Conservation (phyloP, 2,797 vertebrate species). For the Melopsittacus undulatus region DNA sequence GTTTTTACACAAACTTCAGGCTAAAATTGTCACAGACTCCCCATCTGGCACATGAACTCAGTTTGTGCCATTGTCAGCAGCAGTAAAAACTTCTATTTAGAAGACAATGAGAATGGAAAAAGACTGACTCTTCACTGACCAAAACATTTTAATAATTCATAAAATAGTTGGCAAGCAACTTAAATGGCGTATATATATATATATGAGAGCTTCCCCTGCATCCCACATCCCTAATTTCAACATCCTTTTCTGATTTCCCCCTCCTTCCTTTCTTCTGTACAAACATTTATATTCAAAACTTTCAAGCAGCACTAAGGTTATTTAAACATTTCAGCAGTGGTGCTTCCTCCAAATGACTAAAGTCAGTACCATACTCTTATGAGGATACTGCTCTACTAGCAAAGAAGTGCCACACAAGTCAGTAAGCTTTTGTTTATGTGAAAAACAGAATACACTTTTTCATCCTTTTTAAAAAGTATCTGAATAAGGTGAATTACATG, state of each 20-base stretch:
- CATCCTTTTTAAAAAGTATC: background rate
- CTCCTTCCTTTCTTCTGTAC: background rate
- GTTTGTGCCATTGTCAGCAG: slow-evolving; percentile 1
- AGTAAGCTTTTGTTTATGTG: background rate
- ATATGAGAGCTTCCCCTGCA: background rate
- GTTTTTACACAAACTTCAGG: slow-evolving; percentile 30
- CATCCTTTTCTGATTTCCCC: background rate
- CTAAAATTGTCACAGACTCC: slow-evolving; percentile 32
- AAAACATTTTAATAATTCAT: background rate
- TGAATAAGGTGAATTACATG: background rate
- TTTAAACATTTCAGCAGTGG: background rate
- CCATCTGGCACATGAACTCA: slow-evolving; percentile 11
- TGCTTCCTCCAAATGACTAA: background rate
- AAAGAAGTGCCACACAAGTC: background rate
- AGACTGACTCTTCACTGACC: background rate
- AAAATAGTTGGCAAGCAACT: background rate
- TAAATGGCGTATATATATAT: background rate
- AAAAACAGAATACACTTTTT: background rate
- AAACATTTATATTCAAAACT: background rate
- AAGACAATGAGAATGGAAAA: background rate
- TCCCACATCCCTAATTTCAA: background rate
- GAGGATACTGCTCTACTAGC: background rate
- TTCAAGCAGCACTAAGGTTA: background rate
- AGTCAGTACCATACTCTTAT: background rate
- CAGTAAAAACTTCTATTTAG: slow-evolving; percentile 20